phyloP scores from a whole-genome alignment of 2,113 vertebrate genomes.

The Synchiropus splendidus region DNA sequence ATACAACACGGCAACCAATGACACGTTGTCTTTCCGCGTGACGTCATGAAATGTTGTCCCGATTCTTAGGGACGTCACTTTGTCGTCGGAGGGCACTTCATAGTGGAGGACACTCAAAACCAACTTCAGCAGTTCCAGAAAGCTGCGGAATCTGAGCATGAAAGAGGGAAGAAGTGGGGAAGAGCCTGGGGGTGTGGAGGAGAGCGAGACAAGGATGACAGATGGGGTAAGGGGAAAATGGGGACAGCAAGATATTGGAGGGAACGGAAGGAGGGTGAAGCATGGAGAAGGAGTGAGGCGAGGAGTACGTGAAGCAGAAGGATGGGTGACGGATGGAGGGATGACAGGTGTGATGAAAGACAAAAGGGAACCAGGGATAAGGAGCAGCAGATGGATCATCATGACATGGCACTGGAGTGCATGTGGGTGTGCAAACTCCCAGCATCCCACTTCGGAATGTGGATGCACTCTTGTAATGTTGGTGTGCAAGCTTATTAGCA shows the following conservation, averaged over 20 bases:
- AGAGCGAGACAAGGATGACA: constrained; percentile 14
- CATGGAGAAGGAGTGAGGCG: constrained; percentile 6
- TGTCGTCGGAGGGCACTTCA: no score
- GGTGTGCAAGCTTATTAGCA: constrained; percentile 10
- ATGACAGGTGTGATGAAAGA: constrained; percentile 42
- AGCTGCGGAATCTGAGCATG: background rate
- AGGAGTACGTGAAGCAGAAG: constrained; percentile 27
- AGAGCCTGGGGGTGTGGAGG: background rate
- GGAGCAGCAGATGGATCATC: constrained; percentile 41
- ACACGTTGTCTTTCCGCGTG: no score
- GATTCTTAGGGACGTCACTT: no score
- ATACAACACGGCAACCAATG: no score
- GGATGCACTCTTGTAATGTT: constrained; percentile 4
- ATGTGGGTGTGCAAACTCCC: constrained; percentile 3
- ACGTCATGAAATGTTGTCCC: no score
- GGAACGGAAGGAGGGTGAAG: constrained; percentile 12
- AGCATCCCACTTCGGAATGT: no score
- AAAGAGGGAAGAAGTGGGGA: background rate
- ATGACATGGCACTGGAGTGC: constrained; percentile 22
- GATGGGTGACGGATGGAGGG: constrained; percentile 37
- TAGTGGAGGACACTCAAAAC: no score
- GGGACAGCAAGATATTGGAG: constrained; percentile 5
- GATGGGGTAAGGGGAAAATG: constrained; percentile 21
- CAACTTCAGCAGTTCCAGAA: no score
- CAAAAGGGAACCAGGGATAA: constrained; percentile 27